Percentiles rank a stretch among this genome's conserved stretches.
These are phyloP conservation scores for Gobius niger DNA, from an alignment of 2,113 vertebrate genomes.

Conservation along the genomic window DNA sequence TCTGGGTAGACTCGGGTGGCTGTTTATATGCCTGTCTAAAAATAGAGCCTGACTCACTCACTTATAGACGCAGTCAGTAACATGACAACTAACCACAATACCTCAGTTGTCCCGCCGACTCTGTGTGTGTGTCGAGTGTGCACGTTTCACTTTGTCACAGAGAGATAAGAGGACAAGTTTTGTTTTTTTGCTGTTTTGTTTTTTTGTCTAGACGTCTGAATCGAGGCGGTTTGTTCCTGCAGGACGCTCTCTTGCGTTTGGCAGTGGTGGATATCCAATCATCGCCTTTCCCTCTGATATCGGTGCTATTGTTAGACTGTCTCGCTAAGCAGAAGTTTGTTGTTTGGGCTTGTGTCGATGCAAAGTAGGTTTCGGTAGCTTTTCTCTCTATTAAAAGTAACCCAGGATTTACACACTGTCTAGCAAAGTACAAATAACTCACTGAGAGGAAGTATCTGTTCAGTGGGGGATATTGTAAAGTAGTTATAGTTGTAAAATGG, in stretches of 20 bases:
- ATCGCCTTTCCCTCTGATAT: slow-evolving; percentile 11
- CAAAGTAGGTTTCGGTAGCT: slow-evolving; percentile 4
- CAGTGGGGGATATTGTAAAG: too few species aligned
- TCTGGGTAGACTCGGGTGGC: slow-evolving; percentile 62
- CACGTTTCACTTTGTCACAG: slow-evolving; percentile 29
- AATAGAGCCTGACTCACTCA: slow-evolving; percentile 71
- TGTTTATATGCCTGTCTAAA: slow-evolving; percentile 67
- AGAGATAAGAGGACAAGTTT: slow-evolving; percentile 46
- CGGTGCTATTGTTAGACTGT: slow-evolving; percentile 39
- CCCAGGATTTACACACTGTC: too few species aligned
- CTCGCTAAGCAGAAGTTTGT: slow-evolving; percentile 36
- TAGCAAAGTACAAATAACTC: too few species aligned
- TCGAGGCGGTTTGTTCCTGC: slow-evolving; percentile 39
- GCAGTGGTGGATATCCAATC: slow-evolving; percentile 37
- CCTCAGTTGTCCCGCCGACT: slow-evolving; percentile 61
- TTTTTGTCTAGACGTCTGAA: slow-evolving; percentile 22
- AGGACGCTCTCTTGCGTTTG: slow-evolving; percentile 27
- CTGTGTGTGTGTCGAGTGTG: slow-evolving; percentile 31
- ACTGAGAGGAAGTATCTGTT: too few species aligned
- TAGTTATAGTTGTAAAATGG: too few species aligned
- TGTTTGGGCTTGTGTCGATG: slow-evolving; percentile 27
- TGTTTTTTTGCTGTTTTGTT: neutral
- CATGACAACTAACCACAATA: slow-evolving; percentile 68
- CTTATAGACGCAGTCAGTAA: slow-evolving; percentile 56
- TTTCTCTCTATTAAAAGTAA: neutral